phyloP scores from a whole-genome alignment of 2,888 invertebrate species.

The Gnatocerus cornutus region DNA sequence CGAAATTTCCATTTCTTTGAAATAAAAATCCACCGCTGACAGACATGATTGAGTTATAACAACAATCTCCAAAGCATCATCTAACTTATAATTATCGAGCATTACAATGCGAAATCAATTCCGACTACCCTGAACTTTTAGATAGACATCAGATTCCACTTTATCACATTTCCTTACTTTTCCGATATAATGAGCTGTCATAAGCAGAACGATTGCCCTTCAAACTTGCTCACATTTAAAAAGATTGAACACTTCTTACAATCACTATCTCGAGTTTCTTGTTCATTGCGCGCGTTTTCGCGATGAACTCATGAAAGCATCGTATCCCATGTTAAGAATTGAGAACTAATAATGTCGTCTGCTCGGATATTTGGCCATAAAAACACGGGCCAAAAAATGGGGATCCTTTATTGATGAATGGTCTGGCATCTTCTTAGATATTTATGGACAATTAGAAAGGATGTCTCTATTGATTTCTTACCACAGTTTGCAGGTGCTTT shows the following conservation, averaged over 20 bases:
- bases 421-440: neutral
- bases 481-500: too few relatives aligned
- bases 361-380: neutral
- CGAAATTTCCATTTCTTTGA: slow-evolving; percentile 21
- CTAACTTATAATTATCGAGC: slow-evolving; percentile 36
- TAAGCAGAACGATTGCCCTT: slow-evolving; percentile 34
- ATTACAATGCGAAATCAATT: slow-evolving; percentile 32
- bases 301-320: slow-evolving; percentile 25
- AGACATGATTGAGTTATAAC: slow-evolving; percentile 22
- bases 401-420: slow-evolving; percentile 24
- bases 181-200: slow-evolving; percentile 48
- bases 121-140: slow-evolving; percentile 29
- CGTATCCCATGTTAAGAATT: slow-evolving; percentile 13
- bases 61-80: slow-evolving; percentile 21
- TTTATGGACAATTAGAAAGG: slow-evolving; percentile 10
- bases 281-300: slow-evolving; percentile 31
- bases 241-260: slow-evolving; percentile 29
- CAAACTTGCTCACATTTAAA: slow-evolving; percentile 23
- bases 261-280: slow-evolving; percentile 29
- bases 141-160: slow-evolving; percentile 23
- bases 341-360: slow-evolving; percentile 13
- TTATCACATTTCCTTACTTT: slow-evolving; percentile 39
- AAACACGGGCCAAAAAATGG: neutral
- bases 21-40: slow-evolving; percentile 4
- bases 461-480: neutral